Conservation (phyloP, 2,888 invertebrate genomes). For the Helleia helle region DNA sequence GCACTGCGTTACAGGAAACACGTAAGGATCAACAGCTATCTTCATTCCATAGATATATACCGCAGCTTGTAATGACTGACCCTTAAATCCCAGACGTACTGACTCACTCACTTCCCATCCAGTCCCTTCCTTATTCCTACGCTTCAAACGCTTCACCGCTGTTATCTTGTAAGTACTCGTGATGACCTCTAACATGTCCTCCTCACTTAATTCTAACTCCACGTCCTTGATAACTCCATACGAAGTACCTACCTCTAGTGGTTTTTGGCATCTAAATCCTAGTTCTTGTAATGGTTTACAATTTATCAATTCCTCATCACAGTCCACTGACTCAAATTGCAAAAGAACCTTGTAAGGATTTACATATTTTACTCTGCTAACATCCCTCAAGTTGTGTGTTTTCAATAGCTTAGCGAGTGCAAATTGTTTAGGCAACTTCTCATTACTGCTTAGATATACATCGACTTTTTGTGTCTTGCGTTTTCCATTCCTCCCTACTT, state of each 20-base stretch:
- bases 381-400: not conserved
- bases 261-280: conserved; percentile 9
- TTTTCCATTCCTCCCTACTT: too few species aligned
- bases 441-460: too few species aligned
- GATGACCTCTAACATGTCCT: conserved; percentile 4
- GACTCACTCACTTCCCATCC: conserved; percentile 1
- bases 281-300: conserved; percentile 4
- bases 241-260: conserved; percentile 5
- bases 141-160: not conserved
- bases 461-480: too few species aligned
- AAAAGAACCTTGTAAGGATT: not conserved
- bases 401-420: too few species aligned
- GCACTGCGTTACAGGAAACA: conserved; percentile 18
- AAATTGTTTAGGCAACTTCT: too few species aligned
- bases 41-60: conserved; percentile 3
- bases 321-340: not conserved
- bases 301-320: not conserved
- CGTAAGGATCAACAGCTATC: conserved; percentile 12
- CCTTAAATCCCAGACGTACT: conserved; percentile 2
- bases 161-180: not conserved
- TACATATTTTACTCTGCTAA: not conserved
- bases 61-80: conserved; percentile 2
- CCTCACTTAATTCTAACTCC: conserved; percentile 6
- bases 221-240: conserved; percentile 11
- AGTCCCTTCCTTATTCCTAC: not conserved